Conservation (phyloP, 2,797 vertebrate genomes). For the Acanthurus leucopareius region DNA sequence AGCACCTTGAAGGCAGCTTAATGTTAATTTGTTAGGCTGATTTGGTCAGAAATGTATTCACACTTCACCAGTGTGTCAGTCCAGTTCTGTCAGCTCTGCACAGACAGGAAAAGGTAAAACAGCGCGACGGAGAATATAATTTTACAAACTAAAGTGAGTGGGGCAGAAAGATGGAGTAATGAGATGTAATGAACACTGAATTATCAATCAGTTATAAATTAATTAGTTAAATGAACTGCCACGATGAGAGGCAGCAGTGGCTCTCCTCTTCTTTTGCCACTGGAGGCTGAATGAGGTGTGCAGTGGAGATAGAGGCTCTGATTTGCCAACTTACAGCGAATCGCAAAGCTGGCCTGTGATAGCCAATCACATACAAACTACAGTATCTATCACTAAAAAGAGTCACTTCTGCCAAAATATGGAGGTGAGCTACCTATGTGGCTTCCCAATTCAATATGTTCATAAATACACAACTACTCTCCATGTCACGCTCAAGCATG, state of each 20-base stretch:
- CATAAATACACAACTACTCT: slow-evolving; percentile 2
- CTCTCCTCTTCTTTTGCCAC: slow-evolving; percentile 6
- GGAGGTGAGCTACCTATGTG: neutral
- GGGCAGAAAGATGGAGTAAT: slow-evolving; percentile 46
- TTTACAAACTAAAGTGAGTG: slow-evolving; percentile 10
- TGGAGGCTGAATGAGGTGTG: slow-evolving; percentile 3
- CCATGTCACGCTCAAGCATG: slow-evolving; percentile 1
- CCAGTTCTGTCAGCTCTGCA: neutral
- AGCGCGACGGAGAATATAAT: neutral
- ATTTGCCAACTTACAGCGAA: slow-evolving; percentile 41
- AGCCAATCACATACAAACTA: slow-evolving; percentile 11
- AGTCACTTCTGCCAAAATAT: neutral
- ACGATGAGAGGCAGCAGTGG: slow-evolving; percentile 18
- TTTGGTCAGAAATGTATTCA: slow-evolving; percentile 7
- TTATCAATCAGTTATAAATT: slow-evolving; percentile 57
- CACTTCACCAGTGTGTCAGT: neutral
- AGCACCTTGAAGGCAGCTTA: slow-evolving; percentile 28
- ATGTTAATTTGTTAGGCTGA: slow-evolving; percentile 19
- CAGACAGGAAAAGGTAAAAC: neutral
- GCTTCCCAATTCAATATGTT: slow-evolving; percentile 10
- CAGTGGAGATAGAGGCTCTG: neutral
- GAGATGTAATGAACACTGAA: slow-evolving; percentile 52
- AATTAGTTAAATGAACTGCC: slow-evolving; percentile 54
- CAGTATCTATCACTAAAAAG: neutral
- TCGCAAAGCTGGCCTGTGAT: neutral